phyloP scores from a whole-genome alignment of 2,113 vertebrate genomes.

The Scophthalmus maximus region DNA sequence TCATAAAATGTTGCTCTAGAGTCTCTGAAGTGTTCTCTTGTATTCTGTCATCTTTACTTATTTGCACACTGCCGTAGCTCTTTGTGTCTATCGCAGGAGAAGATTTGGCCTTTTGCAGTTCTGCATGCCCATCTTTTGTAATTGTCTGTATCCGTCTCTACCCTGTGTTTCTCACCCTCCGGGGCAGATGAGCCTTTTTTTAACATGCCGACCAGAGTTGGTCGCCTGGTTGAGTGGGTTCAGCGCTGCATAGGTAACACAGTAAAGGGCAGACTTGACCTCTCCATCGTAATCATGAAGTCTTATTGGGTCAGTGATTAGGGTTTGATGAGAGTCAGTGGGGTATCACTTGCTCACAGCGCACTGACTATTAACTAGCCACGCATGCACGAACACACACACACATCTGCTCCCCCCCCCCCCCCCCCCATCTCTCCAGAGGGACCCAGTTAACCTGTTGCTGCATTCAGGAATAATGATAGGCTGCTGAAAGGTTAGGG shows the following conservation, averaged over 20 bases:
- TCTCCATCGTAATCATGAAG: slow-evolving; percentile 66
- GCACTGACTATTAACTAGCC: slow-evolving; percentile 49
- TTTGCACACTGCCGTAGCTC: not conserved
- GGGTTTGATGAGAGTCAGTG: slow-evolving; percentile 59
- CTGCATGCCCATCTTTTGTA: not conserved
- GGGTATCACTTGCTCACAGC: slow-evolving; percentile 50
- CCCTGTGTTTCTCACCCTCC: no score
- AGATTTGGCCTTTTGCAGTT: not conserved
- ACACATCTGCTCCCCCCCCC: slow-evolving; percentile 21
- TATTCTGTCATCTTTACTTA: not conserved
- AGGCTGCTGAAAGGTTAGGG: slow-evolving; percentile 72
- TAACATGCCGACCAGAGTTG: slow-evolving; percentile 39
- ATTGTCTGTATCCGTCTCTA: slow-evolving; percentile 23
- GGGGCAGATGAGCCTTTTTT: slow-evolving; percentile 38
- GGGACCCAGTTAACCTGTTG: slow-evolving; percentile 61
- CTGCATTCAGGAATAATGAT: slow-evolving; percentile 67
- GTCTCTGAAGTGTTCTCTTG: not conserved
- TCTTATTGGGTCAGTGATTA: slow-evolving; percentile 68
- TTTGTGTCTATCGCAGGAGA: not conserved
- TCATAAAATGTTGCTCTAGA: not conserved
- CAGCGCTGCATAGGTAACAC: slow-evolving; percentile 44
- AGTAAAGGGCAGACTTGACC: slow-evolving; percentile 61
- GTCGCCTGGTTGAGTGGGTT: slow-evolving; percentile 47
- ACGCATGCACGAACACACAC: not conserved
- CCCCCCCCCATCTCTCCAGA: slow-evolving; percentile 37